Percentiles rank a stretch among this genome's conserved stretches.
phyloP scores from a whole-genome alignment of 2,797 vertebrate genomes.

The Echeneis naucrates region DNA sequence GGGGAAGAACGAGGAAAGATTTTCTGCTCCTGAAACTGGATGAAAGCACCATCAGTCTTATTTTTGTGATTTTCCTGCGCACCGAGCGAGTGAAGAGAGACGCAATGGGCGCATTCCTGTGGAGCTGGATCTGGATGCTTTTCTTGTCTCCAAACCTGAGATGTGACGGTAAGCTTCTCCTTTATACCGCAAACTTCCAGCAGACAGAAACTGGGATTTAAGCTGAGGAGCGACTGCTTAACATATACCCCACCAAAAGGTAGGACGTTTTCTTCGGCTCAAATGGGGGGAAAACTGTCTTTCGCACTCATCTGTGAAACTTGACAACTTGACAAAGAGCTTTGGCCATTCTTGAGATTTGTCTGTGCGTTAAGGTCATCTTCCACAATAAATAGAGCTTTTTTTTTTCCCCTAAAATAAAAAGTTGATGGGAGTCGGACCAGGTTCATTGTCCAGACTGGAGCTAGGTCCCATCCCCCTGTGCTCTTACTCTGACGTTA shows the following conservation, averaged over 20 bases:
- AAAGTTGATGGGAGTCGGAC: background rate
- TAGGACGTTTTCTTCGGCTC: fast-evolving
- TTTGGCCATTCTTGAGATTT: background rate
- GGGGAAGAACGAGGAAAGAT: constrained; percentile 8
- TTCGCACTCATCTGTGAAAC: background rate
- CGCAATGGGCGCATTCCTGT: constrained; percentile 43
- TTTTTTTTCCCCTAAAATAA: background rate
- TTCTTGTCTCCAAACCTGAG: constrained; percentile 47
- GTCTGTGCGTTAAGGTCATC: background rate
- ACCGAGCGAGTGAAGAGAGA: constrained; percentile 43
- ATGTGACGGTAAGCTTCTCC: constrained; percentile 74
- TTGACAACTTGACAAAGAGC: background rate
- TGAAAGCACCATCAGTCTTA: constrained; percentile 13
- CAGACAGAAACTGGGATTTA: background rate
- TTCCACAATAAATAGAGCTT: background rate
- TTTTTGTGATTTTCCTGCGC: background rate
- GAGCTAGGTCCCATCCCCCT: too few relatives aligned
- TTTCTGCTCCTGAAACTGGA: constrained; percentile 21
- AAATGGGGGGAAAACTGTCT: background rate
- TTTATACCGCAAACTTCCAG: background rate
- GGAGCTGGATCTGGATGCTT: constrained; percentile 61
- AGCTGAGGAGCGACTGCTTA: background rate
- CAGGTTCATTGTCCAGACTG: too few relatives aligned
- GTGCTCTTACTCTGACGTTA: too few relatives aligned
- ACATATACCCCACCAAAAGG: too few relatives aligned